Percentiles rank a stretch among this genome's conserved stretches.
phyloP scores from a whole-genome alignment of 2,888 invertebrate genomes.

The Copidosoma aretas region DNA sequence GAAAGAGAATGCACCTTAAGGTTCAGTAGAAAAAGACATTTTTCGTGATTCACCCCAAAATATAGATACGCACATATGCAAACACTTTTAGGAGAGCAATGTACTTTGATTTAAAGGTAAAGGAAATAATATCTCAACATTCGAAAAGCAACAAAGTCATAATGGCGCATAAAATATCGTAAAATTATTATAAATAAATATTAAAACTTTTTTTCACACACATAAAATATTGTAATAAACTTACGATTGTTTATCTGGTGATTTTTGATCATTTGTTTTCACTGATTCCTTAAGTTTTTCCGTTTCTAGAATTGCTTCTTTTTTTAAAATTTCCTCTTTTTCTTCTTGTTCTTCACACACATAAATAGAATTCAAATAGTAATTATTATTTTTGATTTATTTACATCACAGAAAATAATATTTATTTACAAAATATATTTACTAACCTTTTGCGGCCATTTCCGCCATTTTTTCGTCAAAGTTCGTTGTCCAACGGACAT shows the following conservation, averaged over 20 bases:
- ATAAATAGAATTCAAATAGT: constrained; percentile 23
- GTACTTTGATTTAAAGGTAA: too few relatives aligned
- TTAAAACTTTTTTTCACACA: too few relatives aligned
- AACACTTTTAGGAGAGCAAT: too few relatives aligned
- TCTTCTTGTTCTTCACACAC: constrained; percentile 39
- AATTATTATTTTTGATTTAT: constrained; percentile 13
- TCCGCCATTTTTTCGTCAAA: constrained; percentile 61
- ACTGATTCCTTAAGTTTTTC: constrained; percentile 11
- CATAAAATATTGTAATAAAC: constrained; percentile 34
- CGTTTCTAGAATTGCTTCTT: constrained; percentile 22
- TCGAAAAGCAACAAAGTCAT: too few relatives aligned
- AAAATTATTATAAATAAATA: neutral
- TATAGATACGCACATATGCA: too few relatives aligned
- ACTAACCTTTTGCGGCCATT: constrained; percentile 58
- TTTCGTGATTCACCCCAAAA: too few relatives aligned
- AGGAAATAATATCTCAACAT: too few relatives aligned
- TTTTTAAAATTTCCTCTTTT: constrained; percentile 34
- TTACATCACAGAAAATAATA: constrained; percentile 4
- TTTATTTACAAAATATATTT: constrained; percentile 14
- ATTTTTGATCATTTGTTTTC: constrained; percentile 39
- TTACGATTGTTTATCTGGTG: constrained; percentile 45
- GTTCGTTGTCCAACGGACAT: constrained; percentile 61
- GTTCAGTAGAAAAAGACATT: too few relatives aligned
- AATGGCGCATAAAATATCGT: neutral
- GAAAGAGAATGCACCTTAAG: too few relatives aligned